phyloP scores from a whole-genome alignment of 2,113 vertebrate species.

The Dendrocopos noguchii region DNA sequence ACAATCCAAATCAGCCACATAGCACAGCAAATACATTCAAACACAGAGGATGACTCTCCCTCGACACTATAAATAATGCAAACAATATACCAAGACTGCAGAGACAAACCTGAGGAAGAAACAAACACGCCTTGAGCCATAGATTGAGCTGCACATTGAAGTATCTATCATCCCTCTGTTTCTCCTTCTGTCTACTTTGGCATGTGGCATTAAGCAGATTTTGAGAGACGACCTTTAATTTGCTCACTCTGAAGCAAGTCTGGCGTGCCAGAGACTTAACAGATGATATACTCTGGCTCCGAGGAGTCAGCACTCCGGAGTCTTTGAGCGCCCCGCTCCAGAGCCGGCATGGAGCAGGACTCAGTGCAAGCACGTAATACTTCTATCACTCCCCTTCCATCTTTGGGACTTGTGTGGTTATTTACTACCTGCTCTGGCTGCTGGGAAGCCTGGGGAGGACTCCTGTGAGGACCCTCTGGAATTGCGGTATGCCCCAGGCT shows the following conservation, averaged over 20 bases:
- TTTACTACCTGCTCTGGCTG: conserved; percentile 55
- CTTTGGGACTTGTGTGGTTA: background rate
- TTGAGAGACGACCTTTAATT: conserved; percentile 63
- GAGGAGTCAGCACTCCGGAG: conserved; percentile 29
- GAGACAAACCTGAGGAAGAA: background rate
- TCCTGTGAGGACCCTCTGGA: background rate
- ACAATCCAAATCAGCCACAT: conserved; percentile 36
- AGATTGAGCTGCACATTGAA: background rate
- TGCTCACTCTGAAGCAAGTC: conserved; percentile 40
- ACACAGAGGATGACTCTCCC: background rate
- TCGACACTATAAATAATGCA: conserved; percentile 54
- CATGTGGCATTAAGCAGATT: conserved; percentile 65
- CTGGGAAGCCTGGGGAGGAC: conserved; percentile 7
- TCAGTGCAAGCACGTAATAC: background rate
- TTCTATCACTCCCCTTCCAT: background rate
- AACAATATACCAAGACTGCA: conserved; percentile 34
- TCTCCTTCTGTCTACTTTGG: conserved; percentile 24
- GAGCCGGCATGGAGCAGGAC: background rate
- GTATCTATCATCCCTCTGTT: conserved; percentile 12
- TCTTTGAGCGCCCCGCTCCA: background rate
- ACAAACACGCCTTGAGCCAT: background rate
- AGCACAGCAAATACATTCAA: conserved; percentile 54
- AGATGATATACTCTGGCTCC: conserved; percentile 61
- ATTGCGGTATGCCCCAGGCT: conserved; percentile 40
- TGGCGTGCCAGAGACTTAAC: conserved; percentile 61